These are phyloP conservation scores for Aporophyla nigra DNA, from an alignment of 2,888 invertebrate species.

Conservation along the genomic window DNA sequence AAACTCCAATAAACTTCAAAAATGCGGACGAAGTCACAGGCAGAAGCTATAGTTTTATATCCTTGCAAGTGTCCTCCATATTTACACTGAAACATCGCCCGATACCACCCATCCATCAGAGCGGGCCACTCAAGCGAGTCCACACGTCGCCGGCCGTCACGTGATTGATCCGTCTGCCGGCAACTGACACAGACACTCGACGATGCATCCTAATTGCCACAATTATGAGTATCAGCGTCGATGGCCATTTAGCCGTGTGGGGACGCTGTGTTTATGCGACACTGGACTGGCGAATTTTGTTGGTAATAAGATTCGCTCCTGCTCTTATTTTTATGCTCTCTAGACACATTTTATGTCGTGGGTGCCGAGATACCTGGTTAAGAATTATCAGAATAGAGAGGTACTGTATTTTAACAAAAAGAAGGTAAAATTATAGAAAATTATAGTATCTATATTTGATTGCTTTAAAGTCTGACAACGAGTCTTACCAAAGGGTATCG, in stretches of 20 bases:
- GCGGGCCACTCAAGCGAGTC: conserved; percentile 12
- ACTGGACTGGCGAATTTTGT: background rate
- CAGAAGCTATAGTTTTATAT: too few relatives aligned
- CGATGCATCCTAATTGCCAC: conserved; percentile 58
- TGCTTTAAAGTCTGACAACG: too few relatives aligned
- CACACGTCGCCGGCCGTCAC: conserved; percentile 9
- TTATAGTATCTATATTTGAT: too few relatives aligned
- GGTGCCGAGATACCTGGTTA: too few relatives aligned
- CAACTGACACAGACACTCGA: conserved; percentile 17
- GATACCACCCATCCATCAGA: conserved; percentile 13
- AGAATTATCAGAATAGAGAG: too few relatives aligned
- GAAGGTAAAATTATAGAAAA: too few relatives aligned
- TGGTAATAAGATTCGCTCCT: background rate
- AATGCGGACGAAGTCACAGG: too few relatives aligned
- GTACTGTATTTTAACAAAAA: too few relatives aligned
- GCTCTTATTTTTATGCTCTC: background rate
- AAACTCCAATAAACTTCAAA: too few relatives aligned
- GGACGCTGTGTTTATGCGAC: background rate
- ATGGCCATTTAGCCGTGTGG: conserved; percentile 33
- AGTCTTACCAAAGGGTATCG: too few relatives aligned
- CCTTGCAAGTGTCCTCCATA: background rate
- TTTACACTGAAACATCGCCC: background rate
- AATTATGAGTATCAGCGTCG: conserved; percentile 53
- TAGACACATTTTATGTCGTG: background rate
- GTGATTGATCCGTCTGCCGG: conserved; percentile 45